A percentile compares a stretch with the other conserved stretches of the same genome.
Evolutionary conservation across 2,113 vertebrate genomes (phyloP).

Genomic region (Syrrhaptes paradoxus): DNA sequence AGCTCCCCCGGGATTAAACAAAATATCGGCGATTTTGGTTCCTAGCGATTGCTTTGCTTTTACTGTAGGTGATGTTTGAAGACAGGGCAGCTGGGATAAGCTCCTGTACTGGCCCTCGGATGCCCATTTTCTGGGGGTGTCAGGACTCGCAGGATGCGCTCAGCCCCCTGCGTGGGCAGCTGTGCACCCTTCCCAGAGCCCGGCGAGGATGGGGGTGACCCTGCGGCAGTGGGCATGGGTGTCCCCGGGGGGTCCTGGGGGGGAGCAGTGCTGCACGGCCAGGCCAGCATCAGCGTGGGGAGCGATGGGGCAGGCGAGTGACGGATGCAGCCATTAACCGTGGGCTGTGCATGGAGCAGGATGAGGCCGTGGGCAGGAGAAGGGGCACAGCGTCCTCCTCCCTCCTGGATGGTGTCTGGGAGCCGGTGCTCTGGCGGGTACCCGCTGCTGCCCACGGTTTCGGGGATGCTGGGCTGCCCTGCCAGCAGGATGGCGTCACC

Average conservation of each 20-base stretch:
- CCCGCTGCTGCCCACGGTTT: not conserved
- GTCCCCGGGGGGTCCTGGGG: not conserved
- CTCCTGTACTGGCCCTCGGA: not conserved
- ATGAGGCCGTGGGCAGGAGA: not conserved
- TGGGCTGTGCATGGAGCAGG: not conserved
- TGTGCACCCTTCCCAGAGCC: not conserved
- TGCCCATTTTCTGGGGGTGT: not conserved
- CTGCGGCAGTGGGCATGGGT: accelerated
- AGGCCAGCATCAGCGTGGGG: not conserved
- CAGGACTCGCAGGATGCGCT: not conserved
- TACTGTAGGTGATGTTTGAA: not conserved
- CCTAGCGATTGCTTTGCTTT: not conserved
- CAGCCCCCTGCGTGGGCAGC: accelerated
- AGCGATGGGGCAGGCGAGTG: accelerated
- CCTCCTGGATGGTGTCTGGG: not conserved
- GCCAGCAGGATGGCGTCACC: not conserved
- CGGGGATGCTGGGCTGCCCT: not conserved
- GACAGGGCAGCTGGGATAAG: not conserved
- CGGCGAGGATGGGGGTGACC: accelerated
- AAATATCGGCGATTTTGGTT: not conserved
- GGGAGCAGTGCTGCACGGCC: not conserved
- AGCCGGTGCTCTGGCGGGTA: not conserved
- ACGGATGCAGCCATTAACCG: accelerated
- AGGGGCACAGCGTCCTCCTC: not conserved
- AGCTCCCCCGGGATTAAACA: accelerated